These are phyloP conservation scores for Axis porcinus DNA, from an alignment of 2,113 vertebrate species.

Conservation along the genomic window DNA sequence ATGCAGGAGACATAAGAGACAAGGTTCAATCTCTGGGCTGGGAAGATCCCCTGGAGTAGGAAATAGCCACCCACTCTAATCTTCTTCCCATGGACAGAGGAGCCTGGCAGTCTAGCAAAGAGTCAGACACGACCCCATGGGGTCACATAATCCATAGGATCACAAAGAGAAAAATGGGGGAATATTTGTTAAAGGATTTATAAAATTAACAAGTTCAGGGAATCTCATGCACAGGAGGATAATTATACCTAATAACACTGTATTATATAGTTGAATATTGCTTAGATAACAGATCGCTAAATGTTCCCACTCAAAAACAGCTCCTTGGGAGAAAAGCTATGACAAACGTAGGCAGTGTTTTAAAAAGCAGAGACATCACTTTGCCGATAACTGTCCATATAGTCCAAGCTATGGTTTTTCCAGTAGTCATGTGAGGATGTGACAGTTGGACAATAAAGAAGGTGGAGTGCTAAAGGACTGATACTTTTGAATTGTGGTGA, in stretches of 20 bases:
- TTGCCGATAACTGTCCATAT: not conserved
- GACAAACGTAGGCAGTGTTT: not conserved
- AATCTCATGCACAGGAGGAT: not conserved
- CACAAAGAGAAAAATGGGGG: not conserved
- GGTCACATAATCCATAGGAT: not conserved
- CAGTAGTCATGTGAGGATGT: not conserved
- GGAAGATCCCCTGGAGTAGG: not conserved
- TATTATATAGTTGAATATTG: not conserved
- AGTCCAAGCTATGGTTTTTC: not conserved
- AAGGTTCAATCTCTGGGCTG: not conserved
- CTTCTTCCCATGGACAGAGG: not conserved
- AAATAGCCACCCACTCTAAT: not conserved
- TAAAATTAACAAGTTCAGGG: not conserved
- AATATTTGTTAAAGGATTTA: not conserved
- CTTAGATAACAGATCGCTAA: not conserved
- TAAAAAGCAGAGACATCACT: not conserved
- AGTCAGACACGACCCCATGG: not conserved
- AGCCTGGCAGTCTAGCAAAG: not conserved
- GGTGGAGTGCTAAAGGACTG: fast-evolving
- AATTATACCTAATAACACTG: not conserved
- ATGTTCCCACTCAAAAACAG: not conserved
- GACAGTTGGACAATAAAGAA: not conserved
- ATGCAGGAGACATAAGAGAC: not conserved
- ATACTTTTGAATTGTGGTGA: not conserved
- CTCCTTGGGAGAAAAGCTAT: not conserved